Percentiles rank a stretch among this genome's conserved stretches.
Evolutionary conservation across 2,113 vertebrate species (phyloP).

Genomic region (Clarias batrachus): DNA sequence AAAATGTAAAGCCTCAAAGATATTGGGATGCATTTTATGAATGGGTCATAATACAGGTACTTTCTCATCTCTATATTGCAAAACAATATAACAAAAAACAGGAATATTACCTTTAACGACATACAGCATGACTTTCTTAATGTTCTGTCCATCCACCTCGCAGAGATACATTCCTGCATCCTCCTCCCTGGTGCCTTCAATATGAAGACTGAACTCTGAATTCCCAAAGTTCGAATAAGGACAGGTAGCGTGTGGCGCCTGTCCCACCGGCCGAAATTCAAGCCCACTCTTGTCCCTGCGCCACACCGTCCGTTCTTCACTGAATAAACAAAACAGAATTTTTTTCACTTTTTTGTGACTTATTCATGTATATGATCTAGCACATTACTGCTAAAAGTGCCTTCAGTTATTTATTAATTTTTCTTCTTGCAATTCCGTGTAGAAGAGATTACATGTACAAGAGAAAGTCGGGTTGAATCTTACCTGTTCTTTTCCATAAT

Average conservation of each 20-base stretch:
- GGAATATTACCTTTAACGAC: conserved; percentile 65
- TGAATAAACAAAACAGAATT: neutral
- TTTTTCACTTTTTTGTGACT: neutral
- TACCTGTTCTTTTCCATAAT: conserved; percentile 47
- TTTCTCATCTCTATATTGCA: neutral
- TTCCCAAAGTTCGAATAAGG: conserved; percentile 50
- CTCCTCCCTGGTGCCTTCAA: conserved; percentile 49
- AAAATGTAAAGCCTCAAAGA: neutral
- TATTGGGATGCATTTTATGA: neutral
- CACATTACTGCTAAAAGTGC: neutral
- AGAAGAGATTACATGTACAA: neutral
- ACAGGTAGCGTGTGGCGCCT: conserved; percentile 44
- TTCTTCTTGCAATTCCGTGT: neutral
- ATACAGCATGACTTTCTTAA: conserved; percentile 56
- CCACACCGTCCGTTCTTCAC: conserved; percentile 65
- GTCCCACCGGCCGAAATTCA: conserved; percentile 57
- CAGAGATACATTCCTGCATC: conserved; percentile 69
- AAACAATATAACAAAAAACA: too few species aligned
- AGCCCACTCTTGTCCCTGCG: conserved; percentile 63
- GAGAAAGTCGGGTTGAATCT: conserved; percentile 19
- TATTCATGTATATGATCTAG: neutral
- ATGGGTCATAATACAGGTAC: neutral
- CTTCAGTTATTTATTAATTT: too few species aligned
- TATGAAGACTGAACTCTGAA: conserved; percentile 64
- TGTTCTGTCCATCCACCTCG: fast-evolving